Conservation (phyloP, 2,888 invertebrate genomes). For the Oegoconia quadripuncta region DNA sequence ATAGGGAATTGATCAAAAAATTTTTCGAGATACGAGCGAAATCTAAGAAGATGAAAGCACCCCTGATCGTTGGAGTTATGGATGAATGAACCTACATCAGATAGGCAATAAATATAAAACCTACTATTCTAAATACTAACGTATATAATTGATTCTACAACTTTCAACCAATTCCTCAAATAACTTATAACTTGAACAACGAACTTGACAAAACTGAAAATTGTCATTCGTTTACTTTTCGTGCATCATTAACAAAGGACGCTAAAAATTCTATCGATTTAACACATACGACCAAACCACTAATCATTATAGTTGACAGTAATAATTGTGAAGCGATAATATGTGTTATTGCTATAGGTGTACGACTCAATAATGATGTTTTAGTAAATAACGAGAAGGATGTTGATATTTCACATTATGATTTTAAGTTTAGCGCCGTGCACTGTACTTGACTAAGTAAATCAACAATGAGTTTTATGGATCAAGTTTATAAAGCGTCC, state of each 20-base stretch:
- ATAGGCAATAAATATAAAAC: too few species aligned
- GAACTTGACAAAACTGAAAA: conserved; percentile 29
- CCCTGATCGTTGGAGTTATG: too few species aligned
- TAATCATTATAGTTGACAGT: conserved; percentile 26
- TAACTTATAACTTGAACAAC: conserved; percentile 15
- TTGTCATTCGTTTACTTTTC: conserved; percentile 42
- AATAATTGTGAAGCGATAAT: conserved; percentile 32
- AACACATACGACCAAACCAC: conserved; percentile 23
- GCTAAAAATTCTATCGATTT: conserved; percentile 38
- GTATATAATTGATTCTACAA: neutral
- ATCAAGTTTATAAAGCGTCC: too few species aligned
- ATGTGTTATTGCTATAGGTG: conserved; percentile 18
- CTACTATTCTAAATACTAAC: neutral
- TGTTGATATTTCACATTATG: conserved; percentile 5
- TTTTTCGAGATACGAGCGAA: too few species aligned
- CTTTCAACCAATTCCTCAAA: conserved; percentile 14
- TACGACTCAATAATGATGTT: conserved; percentile 11
- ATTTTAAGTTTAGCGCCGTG: conserved; percentile 3
- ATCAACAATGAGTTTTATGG: too few species aligned
- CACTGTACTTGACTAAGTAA: conserved; percentile 4
- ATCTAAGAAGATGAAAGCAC: too few species aligned
- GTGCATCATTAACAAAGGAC: conserved; percentile 49
- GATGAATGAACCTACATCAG: too few species aligned
- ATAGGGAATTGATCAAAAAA: too few species aligned
- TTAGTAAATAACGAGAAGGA: conserved; percentile 1